These are phyloP conservation scores for Uloborus diversus DNA, from an alignment of 1,140 invertebrate genomes.

Conservation along the genomic window DNA sequence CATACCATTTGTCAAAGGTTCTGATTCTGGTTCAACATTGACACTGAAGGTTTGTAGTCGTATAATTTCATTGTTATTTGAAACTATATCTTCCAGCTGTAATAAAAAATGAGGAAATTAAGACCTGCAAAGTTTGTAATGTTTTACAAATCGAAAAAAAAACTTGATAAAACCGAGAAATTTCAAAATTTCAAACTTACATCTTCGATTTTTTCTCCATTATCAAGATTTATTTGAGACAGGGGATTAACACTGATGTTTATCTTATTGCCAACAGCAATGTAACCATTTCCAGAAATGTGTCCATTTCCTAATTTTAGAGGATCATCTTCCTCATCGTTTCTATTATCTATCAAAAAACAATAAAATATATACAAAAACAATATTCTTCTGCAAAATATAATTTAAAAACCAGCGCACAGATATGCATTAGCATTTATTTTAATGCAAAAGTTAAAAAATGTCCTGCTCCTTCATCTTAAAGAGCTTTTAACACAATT, in stretches of 20 bases:
- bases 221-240: conserved; percentile 23
- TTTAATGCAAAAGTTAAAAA: no score
- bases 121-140: neutral
- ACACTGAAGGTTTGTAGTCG: conserved; percentile 61
- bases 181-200: neutral
- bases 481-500: no score
- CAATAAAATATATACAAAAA: neutral
- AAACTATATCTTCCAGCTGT: conserved; percentile 28
- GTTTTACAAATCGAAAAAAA: neutral
- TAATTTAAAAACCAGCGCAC: no score
- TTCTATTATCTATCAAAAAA: neutral
- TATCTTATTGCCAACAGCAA: conserved; percentile 35
- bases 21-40: neutral
- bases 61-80: conserved; percentile 49
- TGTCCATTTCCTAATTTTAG: conserved; percentile 40
- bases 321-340: conserved; percentile 10
- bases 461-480: no score
- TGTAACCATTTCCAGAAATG: conserved; percentile 40
- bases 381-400: neutral
- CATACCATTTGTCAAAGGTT: conserved; percentile 29
- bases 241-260: conserved; percentile 45
- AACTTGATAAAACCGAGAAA: neutral
- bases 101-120: neutral
- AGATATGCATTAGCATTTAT: no score
- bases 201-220: conserved; percentile 22